Evolutionary conservation across 1,140 invertebrate genomes (phyloP).

Genomic region (Cyphomyrmex costatus): DNA sequence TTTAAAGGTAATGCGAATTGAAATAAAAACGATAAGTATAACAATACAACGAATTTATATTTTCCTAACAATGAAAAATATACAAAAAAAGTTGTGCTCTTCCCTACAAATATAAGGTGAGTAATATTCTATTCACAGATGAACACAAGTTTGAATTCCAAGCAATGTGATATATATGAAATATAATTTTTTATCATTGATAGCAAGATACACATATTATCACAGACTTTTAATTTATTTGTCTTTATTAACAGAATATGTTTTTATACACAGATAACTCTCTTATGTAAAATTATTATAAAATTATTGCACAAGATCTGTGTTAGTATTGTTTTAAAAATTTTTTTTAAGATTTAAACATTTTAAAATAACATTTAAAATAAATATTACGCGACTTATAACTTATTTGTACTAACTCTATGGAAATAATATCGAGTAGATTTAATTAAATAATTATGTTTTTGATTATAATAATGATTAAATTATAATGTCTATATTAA

Average conservation of each 20-base stretch:
- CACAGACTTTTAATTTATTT: slow-evolving; percentile 75
- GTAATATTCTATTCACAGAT: not conserved
- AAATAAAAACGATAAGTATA: slow-evolving; percentile 75
- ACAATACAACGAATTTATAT: slow-evolving; percentile 26
- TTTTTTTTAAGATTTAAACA: slow-evolving; percentile 4
- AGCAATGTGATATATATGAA: not conserved
- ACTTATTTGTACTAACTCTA: not conserved
- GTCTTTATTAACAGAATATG: slow-evolving; percentile 81
- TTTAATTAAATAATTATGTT: slow-evolving; percentile 11
- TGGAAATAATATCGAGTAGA: not conserved
- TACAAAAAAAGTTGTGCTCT: not conserved
- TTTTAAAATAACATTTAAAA: too few species aligned
- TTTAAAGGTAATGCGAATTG: slow-evolving; percentile 80
- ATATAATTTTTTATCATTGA: not conserved
- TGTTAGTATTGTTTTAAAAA: slow-evolving; percentile 4
- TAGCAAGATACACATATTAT: slow-evolving; percentile 64
- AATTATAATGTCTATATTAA: slow-evolving; percentile 17
- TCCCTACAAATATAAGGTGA: not conserved
- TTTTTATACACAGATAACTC: slow-evolving; percentile 76
- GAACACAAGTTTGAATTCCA: not conserved
- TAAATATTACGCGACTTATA: slow-evolving; percentile 26
- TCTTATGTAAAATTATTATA: slow-evolving; percentile 54
- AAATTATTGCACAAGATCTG: slow-evolving; percentile 47
- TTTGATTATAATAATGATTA: slow-evolving; percentile 6
- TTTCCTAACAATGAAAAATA: not conserved